phyloP scores from a whole-genome alignment of 2,888 invertebrate genomes.

The Rhogogaster chlorosoma region DNA sequence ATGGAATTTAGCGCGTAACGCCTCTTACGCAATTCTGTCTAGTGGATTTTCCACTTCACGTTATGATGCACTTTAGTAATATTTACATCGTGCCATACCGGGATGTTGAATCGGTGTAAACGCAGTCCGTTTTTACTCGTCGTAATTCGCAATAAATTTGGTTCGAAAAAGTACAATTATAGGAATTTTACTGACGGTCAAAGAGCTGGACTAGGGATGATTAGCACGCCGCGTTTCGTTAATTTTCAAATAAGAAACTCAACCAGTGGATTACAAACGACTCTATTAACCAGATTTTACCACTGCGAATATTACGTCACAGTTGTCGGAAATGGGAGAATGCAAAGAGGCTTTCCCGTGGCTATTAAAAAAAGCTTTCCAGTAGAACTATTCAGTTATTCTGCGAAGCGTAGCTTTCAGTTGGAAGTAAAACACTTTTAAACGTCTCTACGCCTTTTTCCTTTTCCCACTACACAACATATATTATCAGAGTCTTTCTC shows the following conservation, averaged over 20 bases:
- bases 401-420: conserved; percentile 1
- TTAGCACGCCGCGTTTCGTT: conserved; percentile 20
- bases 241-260: conserved; percentile 41
- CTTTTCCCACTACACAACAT: background rate
- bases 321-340: conserved; percentile 43
- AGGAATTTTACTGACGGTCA: background rate
- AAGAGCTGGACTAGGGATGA: background rate
- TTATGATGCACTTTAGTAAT: conserved; percentile 45
- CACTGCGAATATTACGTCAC: conserved; percentile 44
- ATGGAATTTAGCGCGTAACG: conserved; percentile 41
- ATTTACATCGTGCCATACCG: conserved; percentile 1
- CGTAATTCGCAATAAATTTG: background rate
- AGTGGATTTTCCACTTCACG: conserved; percentile 44
- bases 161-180: background rate
- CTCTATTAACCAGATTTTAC: conserved; percentile 51
- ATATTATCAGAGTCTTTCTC: background rate
- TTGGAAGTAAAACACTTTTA: background rate
- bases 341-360: conserved; percentile 14
- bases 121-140: background rate
- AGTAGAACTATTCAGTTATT: conserved; percentile 32
- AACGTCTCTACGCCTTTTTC: background rate
- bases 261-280: conserved; percentile 48
- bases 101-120: conserved; percentile 4
- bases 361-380: conserved; percentile 44
- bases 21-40: conserved; percentile 47